Percentiles rank a stretch among this genome's conserved stretches.
Conservation (phyloP, 2,797 vertebrate genomes). For the Brachyrhaphis roseni region DNA sequence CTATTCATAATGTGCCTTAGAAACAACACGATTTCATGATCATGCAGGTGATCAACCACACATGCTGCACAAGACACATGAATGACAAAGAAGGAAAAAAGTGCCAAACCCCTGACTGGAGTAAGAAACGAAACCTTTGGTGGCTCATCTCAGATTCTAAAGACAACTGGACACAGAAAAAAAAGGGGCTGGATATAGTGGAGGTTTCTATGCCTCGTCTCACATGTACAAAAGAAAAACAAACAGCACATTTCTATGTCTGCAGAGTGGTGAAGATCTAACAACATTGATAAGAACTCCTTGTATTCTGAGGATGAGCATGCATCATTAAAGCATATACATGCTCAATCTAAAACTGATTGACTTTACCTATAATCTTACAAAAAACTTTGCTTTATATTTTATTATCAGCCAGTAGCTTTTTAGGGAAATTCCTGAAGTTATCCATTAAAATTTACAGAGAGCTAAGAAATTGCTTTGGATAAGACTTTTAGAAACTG, state of each 20-base stretch:
- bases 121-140: constrained; percentile 85
- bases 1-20: constrained; percentile 4
- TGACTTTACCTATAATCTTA: neutral
- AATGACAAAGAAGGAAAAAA: constrained; percentile 75
- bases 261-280: constrained; percentile 8
- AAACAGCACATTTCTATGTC: constrained; percentile 38
- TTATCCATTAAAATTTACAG: neutral
- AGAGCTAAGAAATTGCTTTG: neutral
- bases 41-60: constrained; percentile 70
- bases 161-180: constrained; percentile 82
- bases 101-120: constrained; percentile 83
- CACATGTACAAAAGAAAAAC: constrained; percentile 48
- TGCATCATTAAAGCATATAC: too few relatives aligned
- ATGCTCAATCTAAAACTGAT: neutral
- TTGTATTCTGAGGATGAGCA: neutral
- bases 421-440: neutral
- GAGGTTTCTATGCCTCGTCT: constrained; percentile 46
- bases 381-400: neutral
- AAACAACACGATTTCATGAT: constrained; percentile 49
- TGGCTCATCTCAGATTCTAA: constrained; percentile 84
- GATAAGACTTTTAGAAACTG: neutral
- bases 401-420: neutral
- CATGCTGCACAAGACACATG: constrained; percentile 78
- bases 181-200: constrained; percentile 66
- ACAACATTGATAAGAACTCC: constrained; percentile 11